Conservation (phyloP, 2,113 vertebrate species). For the Upupa epops region DNA sequence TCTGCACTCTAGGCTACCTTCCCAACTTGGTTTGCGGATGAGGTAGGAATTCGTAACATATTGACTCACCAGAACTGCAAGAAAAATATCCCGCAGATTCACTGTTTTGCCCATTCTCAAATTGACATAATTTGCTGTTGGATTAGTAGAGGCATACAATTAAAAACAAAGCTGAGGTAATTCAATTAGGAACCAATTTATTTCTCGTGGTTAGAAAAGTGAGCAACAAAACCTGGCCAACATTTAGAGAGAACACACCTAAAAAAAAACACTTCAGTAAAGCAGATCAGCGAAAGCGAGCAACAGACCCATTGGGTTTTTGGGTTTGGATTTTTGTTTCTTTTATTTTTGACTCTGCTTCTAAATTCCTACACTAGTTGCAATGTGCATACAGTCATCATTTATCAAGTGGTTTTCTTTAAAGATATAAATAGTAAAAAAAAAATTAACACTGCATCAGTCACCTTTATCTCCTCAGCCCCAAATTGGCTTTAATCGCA, state of each 20-base stretch:
- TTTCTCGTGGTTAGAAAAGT: neutral
- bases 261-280: neutral
- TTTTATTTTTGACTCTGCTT: too few species aligned
- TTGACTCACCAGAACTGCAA: neutral
- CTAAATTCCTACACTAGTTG: neutral
- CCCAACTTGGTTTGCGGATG: neutral
- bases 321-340: too few species aligned
- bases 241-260: accelerated
- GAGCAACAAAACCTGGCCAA: neutral
- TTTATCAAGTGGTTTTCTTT: neutral
- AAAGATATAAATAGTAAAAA: neutral
- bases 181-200: neutral
- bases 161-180: conserved; percentile 2
- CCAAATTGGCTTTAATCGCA: conserved; percentile 23
- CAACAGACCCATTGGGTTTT: neutral
- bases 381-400: neutral
- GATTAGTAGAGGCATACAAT: neutral
- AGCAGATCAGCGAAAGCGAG: neutral
- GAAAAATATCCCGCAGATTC: neutral
- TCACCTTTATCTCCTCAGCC: neutral
- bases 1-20: neutral
- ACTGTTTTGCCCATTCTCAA: neutral
- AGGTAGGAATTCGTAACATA: neutral
- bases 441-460: neutral
- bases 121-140: neutral